Conservation (phyloP, 1,140 invertebrate species). For the Sipha flava region DNA sequence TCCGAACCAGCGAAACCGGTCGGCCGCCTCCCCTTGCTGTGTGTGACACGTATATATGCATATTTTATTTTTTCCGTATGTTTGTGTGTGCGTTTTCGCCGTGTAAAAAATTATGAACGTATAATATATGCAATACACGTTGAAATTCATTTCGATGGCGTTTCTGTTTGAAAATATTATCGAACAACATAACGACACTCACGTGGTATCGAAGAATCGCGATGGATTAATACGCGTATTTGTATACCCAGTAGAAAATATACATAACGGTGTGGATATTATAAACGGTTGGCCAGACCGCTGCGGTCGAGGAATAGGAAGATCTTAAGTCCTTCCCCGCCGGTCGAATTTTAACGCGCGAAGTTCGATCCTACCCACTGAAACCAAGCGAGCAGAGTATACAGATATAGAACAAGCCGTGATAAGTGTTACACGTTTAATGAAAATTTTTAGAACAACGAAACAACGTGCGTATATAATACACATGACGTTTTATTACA, state of each 20-base stretch:
- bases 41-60: neutral
- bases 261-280: too few species aligned
- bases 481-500: too few species aligned
- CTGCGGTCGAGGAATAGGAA: neutral
- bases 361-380: neutral
- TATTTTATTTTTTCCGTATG: neutral
- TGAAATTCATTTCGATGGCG: neutral
- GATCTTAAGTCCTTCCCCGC: neutral
- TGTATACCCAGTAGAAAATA: neutral
- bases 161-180: neutral
- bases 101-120: neutral
- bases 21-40: neutral
- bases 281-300: neutral
- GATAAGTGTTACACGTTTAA: too few species aligned
- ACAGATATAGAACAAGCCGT: too few species aligned
- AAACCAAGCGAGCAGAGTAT: neutral
- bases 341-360: neutral
- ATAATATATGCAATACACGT: too few species aligned
- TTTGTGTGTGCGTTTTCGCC: neutral
- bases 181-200: neutral
- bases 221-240: too few species aligned
- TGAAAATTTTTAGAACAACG: too few species aligned
- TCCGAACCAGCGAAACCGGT: slow-evolving; percentile 19
- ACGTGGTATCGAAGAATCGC: neutral
- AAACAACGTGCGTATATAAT: too few species aligned